Base-by-base conservation (phyloP, 2,797 vertebrate genomes). In the Macrochelys suwanniensis region DNA sequence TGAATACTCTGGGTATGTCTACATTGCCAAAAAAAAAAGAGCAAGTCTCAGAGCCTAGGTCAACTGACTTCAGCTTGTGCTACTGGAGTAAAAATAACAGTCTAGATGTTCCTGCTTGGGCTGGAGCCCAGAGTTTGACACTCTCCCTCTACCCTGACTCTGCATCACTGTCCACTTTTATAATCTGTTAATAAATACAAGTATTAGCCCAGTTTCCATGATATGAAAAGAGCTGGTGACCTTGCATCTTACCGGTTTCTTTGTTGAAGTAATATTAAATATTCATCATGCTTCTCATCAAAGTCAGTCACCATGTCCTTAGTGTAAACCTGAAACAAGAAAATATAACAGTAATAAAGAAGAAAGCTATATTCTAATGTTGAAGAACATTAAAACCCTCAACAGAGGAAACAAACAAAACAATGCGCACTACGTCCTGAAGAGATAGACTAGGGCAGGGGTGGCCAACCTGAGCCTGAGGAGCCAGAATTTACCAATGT, bases 211-310 rank as follows among this genome's bases (percentile, higher is more conserved):
- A 1, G 0, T 37, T 19, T 8, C 61, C 23, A 5, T 7, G 51
- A 42, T 2, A 59, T n/a, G 59, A 49, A 3, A 6, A 11, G 13
- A 10, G 74, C 54, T 17, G 54, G 78, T 16, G 82, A 68, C 33
- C 33, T 76, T 5, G 9, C 97, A 94, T 95, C 98, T 98, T 98
- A 99, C 99, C 99, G 99, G 99, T 99, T 99, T 97, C 98, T 99
- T 95, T 99, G 99, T 98, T 99, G 99, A 94, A 99, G 99, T 85
- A 96, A 96, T 97, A 99, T 99, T 98, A 99, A 98, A 98, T 99
- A 99, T 98, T 99, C 99, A 92, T 99, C 99, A 93, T 99, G 99
- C 96, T 98, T 98, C 98, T 99, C 98, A 97, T 99, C 99, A 94
- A 99, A 98, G 97, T 98, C 98, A 93, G 98, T 98, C 97, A 98